Conservation (phyloP, 1,140 invertebrate species). For the Drosophila ambigua region DNA sequence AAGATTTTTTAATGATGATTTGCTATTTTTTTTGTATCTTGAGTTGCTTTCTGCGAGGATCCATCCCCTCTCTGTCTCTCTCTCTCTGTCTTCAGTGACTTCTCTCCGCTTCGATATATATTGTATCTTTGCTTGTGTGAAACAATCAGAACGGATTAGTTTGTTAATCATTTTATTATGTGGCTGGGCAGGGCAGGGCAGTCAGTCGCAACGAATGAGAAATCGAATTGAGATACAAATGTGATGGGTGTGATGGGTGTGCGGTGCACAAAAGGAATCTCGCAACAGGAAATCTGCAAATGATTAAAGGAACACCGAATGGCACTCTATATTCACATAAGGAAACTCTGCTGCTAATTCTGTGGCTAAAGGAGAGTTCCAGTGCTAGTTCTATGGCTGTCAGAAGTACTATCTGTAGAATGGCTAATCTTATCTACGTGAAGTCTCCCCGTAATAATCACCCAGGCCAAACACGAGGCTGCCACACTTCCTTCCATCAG, state of each 20-base stretch:
- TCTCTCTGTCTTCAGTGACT: conserved; percentile 20
- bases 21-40: conserved; percentile 51
- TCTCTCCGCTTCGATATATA: background rate
- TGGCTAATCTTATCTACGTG: conserved; percentile 33
- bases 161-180: conserved; percentile 78
- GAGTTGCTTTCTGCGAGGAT: conserved; percentile 27
- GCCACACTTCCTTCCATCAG: background rate
- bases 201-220: conserved; percentile 19
- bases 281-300: conserved; percentile 24
- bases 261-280: conserved; percentile 1
- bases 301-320: conserved; percentile 15
- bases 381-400: too few relatives aligned
- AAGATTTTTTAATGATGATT: conserved; percentile 74
- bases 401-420: conserved; percentile 22
- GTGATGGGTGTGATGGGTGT: conserved; percentile 2
- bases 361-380: too few relatives aligned
- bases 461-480: background rate
- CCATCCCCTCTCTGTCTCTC: conserved; percentile 31
- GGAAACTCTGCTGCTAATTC: too few relatives aligned
- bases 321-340: background rate
- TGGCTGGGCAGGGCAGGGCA: conserved; percentile 23
- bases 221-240: conserved; percentile 31
- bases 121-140: conserved; percentile 13
- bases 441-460: conserved; percentile 13
- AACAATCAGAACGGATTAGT: conserved; percentile 77